Base-by-base conservation (phyloP, 2,113 vertebrate genomes). In the Lycocorax pyrrhopterus region DNA sequence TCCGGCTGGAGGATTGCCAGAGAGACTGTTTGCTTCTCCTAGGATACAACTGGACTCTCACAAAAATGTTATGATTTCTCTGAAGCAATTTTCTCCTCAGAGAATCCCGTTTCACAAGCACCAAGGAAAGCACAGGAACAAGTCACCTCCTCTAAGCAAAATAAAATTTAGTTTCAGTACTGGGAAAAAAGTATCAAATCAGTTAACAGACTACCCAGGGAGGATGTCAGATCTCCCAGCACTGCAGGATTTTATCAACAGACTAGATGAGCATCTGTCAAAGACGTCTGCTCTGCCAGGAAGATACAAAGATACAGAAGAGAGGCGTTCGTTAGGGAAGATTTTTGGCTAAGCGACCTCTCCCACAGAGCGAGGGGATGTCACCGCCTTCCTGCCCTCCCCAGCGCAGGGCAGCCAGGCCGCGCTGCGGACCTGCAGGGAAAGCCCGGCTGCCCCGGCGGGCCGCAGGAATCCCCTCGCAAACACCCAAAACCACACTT, bases 401-500 rank as follows among this genome's bases (percentile, higher is more conserved):
- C 27, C 33, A 2, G 49, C 10, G 0, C 52, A 44, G 55, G 43
- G 60, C 12, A 17, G 82, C 59, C n/a, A 1, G 19, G 23, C n/a
- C n/a, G 19, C 5, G 0, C 2, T 4, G 14, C 53, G 33, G 4
- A 27, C 0, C 37, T 6, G 12, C 56, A 14, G 5, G 26, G 9
- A 59, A 4, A 6, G 5, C 33, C 5, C 14, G 6, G 33, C 41
- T 8, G 11, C 14, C 47, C 30, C 2, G 8, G 20, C 69, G 10
- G 20, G 1, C 6, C 4, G 1, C 60, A 27, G 4, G 41, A 12
- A 32, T 0, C 2, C 33, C 77, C 79, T 13, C 2, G 6, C 27
- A 10, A 33, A 72, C 16, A 33, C 7, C 1, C 2, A 0, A 37
- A 60, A 15, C 1, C 33, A 13, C 22, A 15, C 27, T 1, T 5